Percentiles rank a stretch among this genome's conserved stretches.
Evolutionary conservation across 2,888 invertebrate genomes (phyloP).

Genomic region (Drosophila ustulata): DNA sequence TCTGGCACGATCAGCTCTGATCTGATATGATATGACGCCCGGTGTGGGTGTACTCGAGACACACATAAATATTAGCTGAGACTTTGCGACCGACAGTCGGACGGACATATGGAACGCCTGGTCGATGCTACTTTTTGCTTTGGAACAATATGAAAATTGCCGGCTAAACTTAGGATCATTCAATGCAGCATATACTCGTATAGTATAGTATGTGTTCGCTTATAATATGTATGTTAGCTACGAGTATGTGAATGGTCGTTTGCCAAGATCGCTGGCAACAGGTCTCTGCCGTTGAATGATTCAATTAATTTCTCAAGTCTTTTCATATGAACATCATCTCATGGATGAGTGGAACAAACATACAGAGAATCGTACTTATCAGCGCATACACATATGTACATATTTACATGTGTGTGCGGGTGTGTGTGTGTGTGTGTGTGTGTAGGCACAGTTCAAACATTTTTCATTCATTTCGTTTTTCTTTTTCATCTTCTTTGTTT

Average conservation of each 20-base stretch:
- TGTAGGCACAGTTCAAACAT: conserved; percentile 46
- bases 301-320: conserved; percentile 81
- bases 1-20: conserved; percentile 14
- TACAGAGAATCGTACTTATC: conserved; percentile 11
- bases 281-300: conserved; percentile 78
- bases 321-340: conserved; percentile 66
- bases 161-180: conserved; percentile 27
- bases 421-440: conserved; percentile 9
- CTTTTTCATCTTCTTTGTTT: conserved; percentile 4
- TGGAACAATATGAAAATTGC: conserved; percentile 49
- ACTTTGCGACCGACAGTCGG: conserved; percentile 9
- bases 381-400: neutral
- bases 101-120: conserved; percentile 3
- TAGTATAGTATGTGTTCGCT: neutral
- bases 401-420: neutral
- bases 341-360: conserved; percentile 65
- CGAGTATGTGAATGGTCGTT: conserved; percentile 48
- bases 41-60: conserved; percentile 12
- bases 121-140: conserved; percentile 16
- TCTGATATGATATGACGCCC: conserved; percentile 6
- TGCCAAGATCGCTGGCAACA: conserved; percentile 75
- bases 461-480: conserved; percentile 40
- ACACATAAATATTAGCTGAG: conserved; percentile 24
- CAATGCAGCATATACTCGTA: conserved; percentile 25
- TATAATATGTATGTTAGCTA: conserved; percentile 18